Base-by-base conservation (phyloP, 2,113 vertebrate species). In the Crocuta crocuta region DNA sequence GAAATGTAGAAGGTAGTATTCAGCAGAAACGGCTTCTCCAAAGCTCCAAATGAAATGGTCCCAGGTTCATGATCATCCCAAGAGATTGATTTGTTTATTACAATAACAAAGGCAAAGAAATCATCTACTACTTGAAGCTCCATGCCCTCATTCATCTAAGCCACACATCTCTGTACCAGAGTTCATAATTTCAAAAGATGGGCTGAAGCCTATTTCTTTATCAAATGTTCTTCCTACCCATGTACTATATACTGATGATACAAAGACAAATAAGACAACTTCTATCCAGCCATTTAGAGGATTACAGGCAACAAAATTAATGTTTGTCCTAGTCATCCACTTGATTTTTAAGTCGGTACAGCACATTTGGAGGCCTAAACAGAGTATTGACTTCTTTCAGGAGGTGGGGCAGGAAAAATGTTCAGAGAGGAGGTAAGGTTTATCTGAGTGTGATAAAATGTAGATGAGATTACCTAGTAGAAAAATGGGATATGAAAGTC, bases 11-110 rank as follows among this genome's bases (percentile, higher is more conserved):
- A 97, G 61, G 58, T 61, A 94, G 11, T 4, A 82, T 95, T 80
- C 76, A 65, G 82, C 35, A 95, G 91, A 91, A 76, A 71, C 82
- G 23, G 31, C 10, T 82, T 96, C 33, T 96, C 39, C 90, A 68
- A 80, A 95, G 11, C 61, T 50, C 17, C 61, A 82, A 63, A 81
- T 96, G 58, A 95, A 92, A 97, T 86, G 33, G 43, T 58, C 92
- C 66, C 63, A 85, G 66, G 93, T 94, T 94, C 96, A 95, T 89
- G 89, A 95, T 80, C 90, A 95, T 80, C 87, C 93, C 92, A 83
- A 95, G 66, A 73, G 58, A 73, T n/a, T 76, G 55, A 83, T 94
- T 94, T 83, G 83, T 95, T 89, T 92, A 85, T 92, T 88, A 82
- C 81, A 48, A 26, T 73, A 73, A 78, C 95, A 96, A 96, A 92